Conservation (phyloP, 2,113 vertebrate species). For the Sakesphorus luctuosus region DNA sequence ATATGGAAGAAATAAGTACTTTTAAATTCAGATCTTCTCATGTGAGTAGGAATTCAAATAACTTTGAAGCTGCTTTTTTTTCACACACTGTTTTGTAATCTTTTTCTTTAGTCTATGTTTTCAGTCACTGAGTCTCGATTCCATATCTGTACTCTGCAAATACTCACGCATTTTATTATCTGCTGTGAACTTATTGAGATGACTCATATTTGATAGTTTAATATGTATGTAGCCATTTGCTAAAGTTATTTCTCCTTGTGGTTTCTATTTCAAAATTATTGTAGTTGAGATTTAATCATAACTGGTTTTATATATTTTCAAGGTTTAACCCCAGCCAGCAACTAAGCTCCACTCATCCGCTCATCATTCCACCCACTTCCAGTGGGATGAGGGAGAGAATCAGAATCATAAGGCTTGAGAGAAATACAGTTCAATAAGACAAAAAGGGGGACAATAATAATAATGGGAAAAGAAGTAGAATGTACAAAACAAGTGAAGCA, state of each 20-base stretch:
- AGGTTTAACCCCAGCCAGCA: background rate
- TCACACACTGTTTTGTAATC: background rate
- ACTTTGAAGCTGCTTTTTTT: background rate
- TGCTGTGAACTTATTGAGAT: background rate
- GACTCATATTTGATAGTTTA: background rate
- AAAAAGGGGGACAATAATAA: background rate
- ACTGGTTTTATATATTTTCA: accelerated
- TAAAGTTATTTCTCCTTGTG: background rate
- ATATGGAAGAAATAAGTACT: background rate
- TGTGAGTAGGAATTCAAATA: background rate
- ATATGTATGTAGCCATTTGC: background rate
- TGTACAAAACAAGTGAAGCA: background rate
- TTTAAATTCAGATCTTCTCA: background rate
- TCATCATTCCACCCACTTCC: background rate
- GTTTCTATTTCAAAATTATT: background rate
- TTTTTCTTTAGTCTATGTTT: background rate
- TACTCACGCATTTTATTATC: background rate
- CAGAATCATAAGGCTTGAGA: background rate
- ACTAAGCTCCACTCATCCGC: background rate
- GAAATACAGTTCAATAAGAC: background rate
- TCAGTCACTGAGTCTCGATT: background rate
- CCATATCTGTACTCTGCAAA: background rate
- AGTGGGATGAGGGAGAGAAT: background rate
- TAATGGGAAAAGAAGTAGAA: background rate
- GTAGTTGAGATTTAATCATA: background rate